These are phyloP conservation scores for Drosophila pachea DNA, from an alignment of 1,140 invertebrate species.

Conservation along the genomic window DNA sequence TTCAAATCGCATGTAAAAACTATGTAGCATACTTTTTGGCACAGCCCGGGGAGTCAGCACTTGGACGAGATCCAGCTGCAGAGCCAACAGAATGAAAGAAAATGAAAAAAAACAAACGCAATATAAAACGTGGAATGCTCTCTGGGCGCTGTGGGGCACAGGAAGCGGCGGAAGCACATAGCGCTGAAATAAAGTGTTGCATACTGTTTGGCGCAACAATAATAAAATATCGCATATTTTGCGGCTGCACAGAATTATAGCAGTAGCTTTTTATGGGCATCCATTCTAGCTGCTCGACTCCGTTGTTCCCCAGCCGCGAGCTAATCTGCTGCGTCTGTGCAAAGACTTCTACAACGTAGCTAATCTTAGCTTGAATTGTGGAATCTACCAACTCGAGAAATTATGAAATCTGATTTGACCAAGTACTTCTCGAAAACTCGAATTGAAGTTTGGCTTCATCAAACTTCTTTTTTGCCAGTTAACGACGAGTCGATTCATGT, in stretches of 20 bases:
- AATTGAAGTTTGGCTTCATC: no score
- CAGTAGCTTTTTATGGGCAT: conserved; percentile 21
- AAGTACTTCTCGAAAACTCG: no score
- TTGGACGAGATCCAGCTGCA: conserved; percentile 63
- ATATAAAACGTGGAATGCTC: conserved; percentile 36
- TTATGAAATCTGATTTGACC: no score
- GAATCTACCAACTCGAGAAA: background rate
- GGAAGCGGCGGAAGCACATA: conserved; percentile 54
- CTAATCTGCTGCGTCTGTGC: background rate
- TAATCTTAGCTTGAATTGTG: background rate
- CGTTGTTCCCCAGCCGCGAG: conserved; percentile 1
- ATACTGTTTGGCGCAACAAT: conserved; percentile 73
- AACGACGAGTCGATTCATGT: no score
- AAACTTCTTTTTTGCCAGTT: no score
- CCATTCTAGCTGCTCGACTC: background rate
- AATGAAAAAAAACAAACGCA: conserved; percentile 30
- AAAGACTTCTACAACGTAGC: background rate
- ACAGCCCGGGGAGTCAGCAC: conserved; percentile 47
- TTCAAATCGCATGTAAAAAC: conserved; percentile 75
- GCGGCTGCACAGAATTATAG: conserved; percentile 45
- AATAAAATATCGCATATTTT: conserved; percentile 75
- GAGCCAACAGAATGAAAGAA: conserved; percentile 17
- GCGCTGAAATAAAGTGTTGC: conserved; percentile 77
- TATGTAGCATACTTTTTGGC: conserved; percentile 63
- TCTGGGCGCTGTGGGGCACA: conserved; percentile 25